Evolutionary conservation across 2,888 invertebrate genomes (phyloP).

Genomic region (Drosophila algonquin): DNA sequence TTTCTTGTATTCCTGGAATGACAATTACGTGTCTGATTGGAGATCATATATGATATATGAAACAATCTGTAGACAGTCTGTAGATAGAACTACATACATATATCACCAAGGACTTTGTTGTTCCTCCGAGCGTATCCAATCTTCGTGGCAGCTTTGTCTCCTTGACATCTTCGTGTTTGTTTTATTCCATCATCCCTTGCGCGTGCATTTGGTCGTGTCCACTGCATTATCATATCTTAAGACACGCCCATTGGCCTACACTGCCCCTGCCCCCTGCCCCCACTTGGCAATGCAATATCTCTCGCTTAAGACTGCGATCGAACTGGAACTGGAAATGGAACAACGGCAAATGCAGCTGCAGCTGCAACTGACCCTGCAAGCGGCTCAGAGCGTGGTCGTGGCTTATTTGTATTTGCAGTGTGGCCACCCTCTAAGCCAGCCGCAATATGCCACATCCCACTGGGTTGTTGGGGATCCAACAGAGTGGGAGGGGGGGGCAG

Average conservation of each 20-base stretch:
- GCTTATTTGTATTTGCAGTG: slow-evolving; percentile 42
- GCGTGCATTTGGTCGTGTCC: slow-evolving; percentile 12
- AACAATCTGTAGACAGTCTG: no score
- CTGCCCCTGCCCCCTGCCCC: neutral
- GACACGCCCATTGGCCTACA: neutral
- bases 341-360: slow-evolving; percentile 15
- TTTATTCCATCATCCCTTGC: neutral
- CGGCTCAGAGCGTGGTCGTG: slow-evolving; percentile 18
- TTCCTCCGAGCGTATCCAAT: neutral
- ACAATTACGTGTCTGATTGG: no score
- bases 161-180: neutral
- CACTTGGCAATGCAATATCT: slow-evolving; percentile 27
- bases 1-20: no score
- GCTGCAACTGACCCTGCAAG: slow-evolving; percentile 48
- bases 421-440: neutral
- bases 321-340: slow-evolving; percentile 49
- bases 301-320: slow-evolving; percentile 51
- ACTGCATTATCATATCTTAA: slow-evolving; percentile 29
- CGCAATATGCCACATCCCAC: slow-evolving; percentile 18
- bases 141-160: neutral
- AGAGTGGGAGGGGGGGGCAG: neutral
- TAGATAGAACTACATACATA: no score
- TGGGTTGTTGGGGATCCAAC: slow-evolving; percentile 15
- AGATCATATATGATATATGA: no score
- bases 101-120: no score